Conservation (phyloP, 2,888 invertebrate genomes). For the Callinectes sapidus region DNA sequence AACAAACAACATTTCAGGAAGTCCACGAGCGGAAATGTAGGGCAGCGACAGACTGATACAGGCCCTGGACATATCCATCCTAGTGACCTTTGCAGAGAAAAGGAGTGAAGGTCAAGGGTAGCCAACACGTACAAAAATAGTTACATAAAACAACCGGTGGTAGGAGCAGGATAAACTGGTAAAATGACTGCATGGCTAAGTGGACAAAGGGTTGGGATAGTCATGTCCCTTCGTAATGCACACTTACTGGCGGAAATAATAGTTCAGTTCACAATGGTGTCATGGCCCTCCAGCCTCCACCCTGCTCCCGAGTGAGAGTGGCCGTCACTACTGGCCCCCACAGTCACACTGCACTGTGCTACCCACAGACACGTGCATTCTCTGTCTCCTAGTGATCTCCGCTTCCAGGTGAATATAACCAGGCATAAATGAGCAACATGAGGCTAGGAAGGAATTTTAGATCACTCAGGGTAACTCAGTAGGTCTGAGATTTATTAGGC, state of each 20-base stretch:
- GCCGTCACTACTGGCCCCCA: background rate
- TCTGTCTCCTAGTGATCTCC: background rate
- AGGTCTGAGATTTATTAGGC: background rate
- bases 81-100: background rate
- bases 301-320: background rate
- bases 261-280: background rate
- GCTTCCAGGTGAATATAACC: slow-evolving; percentile 5
- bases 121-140: background rate
- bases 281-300: background rate
- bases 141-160: background rate
- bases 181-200: background rate
- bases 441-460: background rate
- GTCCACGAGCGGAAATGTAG: background rate
- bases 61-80: background rate
- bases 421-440: background rate
- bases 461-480: background rate
- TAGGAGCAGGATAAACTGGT: background rate
- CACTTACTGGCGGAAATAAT: background rate
- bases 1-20: background rate
- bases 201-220: background rate
- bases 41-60: background rate
- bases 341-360: background rate
- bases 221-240: background rate
- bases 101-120: background rate
- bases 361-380: background rate